Conservation (phyloP, 2,113 vertebrate species). For the pig (Sus scrofa) region T2T-Sscrofa CM000815.6:119771501-119772000, state of each 20-base stretch:
- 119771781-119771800: neutral
- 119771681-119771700: neutral
- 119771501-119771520: neutral
- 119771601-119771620: neutral
- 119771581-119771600: neutral
- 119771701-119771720: neutral
- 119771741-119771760: neutral
- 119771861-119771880: neutral
- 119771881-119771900: neutral
- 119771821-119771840: neutral
- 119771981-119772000: no score
- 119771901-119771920: neutral
- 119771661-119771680: neutral
- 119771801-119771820: neutral
- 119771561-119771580: neutral
- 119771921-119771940: neutral
- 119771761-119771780: neutral
- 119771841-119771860: neutral
- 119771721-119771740: neutral
- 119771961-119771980: no score
- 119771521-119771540: neutral
- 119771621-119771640: neutral
- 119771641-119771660: neutral
- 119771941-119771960: no score
- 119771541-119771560: neutral